These are phyloP conservation scores for Homarus gammarus DNA, from an alignment of 2,888 invertebrate genomes.

Conservation along the genomic window DNA sequence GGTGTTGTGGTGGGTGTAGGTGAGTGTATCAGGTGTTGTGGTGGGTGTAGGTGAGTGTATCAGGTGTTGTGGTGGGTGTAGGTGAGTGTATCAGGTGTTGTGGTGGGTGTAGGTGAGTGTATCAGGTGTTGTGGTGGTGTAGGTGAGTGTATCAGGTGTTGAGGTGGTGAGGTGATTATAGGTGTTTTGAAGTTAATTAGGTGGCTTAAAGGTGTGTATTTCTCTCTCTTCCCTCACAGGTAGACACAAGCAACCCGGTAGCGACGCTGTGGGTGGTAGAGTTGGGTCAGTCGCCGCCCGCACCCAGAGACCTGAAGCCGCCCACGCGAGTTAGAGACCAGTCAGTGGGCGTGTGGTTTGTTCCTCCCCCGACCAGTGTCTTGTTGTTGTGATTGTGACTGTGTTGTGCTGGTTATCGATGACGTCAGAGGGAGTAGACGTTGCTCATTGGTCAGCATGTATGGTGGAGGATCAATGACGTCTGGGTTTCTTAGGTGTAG, in stretches of 20 bases:
- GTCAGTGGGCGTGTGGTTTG: slow-evolving; percentile 75
- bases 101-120: slow-evolving; percentile 55
- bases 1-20: slow-evolving; percentile 35
- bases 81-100: slow-evolving; percentile 40
- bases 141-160: neutral
- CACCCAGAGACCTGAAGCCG: slow-evolving; percentile 59
- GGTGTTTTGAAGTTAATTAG: neutral
- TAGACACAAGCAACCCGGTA: slow-evolving; percentile 70
- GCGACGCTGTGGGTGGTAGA: slow-evolving; percentile 71
- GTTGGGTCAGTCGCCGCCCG: slow-evolving; percentile 21
- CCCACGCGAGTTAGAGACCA: slow-evolving; percentile 71
- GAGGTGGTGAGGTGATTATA: too few relatives aligned
- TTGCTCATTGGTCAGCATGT: neutral
- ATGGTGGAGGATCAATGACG: neutral
- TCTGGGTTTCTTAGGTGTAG: too few relatives aligned
- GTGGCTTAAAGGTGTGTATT: neutral
- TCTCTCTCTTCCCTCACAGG: slow-evolving; percentile 57
- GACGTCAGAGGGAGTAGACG: neutral
- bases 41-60: slow-evolving; percentile 53
- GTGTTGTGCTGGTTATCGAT: neutral
- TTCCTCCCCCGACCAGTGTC: slow-evolving; percentile 43
- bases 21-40: slow-evolving; percentile 9
- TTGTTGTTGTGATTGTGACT: slow-evolving; percentile 37
- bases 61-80: neutral
- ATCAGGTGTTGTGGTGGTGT: neutral